Percentiles rank a stretch among this genome's conserved stretches.
These are phyloP conservation scores for Cylindroiulus punctatus DNA, from an alignment of 2,888 invertebrate species.

Conservation along the genomic window DNA sequence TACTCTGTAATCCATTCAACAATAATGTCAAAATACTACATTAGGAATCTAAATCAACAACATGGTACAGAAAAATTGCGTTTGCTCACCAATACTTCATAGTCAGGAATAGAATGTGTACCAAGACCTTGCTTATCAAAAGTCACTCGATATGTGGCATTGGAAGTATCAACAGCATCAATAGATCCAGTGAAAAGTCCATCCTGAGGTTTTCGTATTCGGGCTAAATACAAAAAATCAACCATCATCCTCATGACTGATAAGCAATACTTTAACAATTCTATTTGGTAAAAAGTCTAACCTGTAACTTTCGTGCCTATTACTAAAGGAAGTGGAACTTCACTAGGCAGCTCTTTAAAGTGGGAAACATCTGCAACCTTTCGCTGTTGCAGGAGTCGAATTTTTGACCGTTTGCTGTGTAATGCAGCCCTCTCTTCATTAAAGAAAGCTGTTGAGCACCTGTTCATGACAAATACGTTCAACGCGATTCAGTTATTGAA, in stretches of 20 bases:
- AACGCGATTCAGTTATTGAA: too few relatives aligned
- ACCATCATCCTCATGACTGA: too few relatives aligned
- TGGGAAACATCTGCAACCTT: conserved; percentile 77
- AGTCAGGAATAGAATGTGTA: conserved; percentile 95
- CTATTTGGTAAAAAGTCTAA: too few relatives aligned
- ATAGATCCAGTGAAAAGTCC: conserved; percentile 93
- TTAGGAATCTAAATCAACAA: background rate
- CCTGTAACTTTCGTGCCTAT: conserved; percentile 86
- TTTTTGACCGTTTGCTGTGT: conserved; percentile 88
- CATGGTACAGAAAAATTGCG: background rate
- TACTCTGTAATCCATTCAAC: conserved; percentile 70
- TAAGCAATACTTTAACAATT: too few relatives aligned
- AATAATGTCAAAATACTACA: background rate
- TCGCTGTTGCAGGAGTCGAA: conserved; percentile 90
- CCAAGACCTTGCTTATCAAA: conserved; percentile 93
- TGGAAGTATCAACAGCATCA: conserved; percentile 94
- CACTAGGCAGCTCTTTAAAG: conserved; percentile 88
- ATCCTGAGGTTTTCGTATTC: conserved; percentile 91
- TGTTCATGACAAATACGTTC: too few relatives aligned
- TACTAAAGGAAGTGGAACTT: conserved; percentile 93
- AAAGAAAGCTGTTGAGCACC: conserved; percentile 80
- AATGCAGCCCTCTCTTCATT: conserved; percentile 92
- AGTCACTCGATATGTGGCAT: conserved; percentile 92
- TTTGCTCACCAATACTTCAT: conserved; percentile 78
- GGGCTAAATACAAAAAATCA: conserved; percentile 74